A percentile compares a stretch with the other conserved stretches of the same genome.
phyloP scores from a whole-genome alignment of 2,797 vertebrate genomes.

The Staurois parvus region DNA sequence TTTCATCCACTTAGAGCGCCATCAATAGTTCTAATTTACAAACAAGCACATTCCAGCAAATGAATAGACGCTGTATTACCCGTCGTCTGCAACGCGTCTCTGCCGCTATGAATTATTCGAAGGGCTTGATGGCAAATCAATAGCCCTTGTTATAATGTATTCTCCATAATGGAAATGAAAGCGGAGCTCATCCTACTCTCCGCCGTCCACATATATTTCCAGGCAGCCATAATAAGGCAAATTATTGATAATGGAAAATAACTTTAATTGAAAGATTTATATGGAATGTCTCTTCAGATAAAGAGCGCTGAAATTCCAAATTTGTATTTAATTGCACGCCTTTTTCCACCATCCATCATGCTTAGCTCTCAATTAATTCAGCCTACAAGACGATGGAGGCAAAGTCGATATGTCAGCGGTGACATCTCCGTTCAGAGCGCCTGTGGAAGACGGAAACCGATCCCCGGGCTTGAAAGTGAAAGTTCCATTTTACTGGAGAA shows the following conservation, averaged over 20 bases:
- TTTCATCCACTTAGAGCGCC: neutral
- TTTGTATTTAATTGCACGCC: slow-evolving; percentile 22
- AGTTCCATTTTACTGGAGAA: no score
- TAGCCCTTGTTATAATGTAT: slow-evolving; percentile 44
- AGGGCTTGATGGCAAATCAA: slow-evolving; percentile 50
- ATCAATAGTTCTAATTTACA: slow-evolving; percentile 20
- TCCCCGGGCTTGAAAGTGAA: no score
- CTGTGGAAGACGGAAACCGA: no score
- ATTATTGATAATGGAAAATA: slow-evolving; percentile 53
- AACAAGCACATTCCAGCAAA: neutral
- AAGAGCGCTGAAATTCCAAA: slow-evolving; percentile 44
- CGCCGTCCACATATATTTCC: slow-evolving; percentile 14
- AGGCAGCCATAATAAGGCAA: slow-evolving; percentile 45
- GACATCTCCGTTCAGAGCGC: neutral
- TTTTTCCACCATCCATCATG: slow-evolving; percentile 23
- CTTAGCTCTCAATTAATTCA: slow-evolving; percentile 32
- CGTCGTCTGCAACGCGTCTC: neutral
- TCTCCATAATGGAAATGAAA: slow-evolving; percentile 38
- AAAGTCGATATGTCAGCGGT: slow-evolving; percentile 1
- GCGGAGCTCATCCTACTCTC: slow-evolving; percentile 5
- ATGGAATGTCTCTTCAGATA: slow-evolving; percentile 19
- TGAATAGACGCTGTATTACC: slow-evolving; percentile 12
- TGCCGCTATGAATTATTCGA: slow-evolving; percentile 34
- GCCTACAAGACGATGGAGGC: slow-evolving; percentile 6
- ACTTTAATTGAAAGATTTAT: slow-evolving; percentile 38